Conservation (phyloP, 2,888 invertebrate genomes). For the Ametastegia equiseti region DNA sequence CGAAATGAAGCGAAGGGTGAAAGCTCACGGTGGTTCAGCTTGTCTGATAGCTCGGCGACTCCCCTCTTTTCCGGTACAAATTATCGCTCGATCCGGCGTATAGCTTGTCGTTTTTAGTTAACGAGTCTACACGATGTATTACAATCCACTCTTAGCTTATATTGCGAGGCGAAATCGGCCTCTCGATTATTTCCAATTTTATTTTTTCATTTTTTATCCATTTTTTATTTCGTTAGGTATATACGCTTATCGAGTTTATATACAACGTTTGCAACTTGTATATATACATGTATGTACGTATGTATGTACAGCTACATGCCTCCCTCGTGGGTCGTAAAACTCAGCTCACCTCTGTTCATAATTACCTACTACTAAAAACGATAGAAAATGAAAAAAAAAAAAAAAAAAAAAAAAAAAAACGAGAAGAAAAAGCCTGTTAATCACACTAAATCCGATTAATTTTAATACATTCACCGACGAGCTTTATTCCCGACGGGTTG, state of each 20-base stretch:
- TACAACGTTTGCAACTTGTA: no score
- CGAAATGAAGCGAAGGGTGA: neutral
- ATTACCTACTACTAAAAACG: no score
- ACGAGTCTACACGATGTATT: slow-evolving; percentile 4
- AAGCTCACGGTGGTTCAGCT: neutral
- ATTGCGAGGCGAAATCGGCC: no score
- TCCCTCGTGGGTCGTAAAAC: no score
- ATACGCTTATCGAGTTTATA: no score
- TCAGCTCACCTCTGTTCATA: no score
- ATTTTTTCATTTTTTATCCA: neutral
- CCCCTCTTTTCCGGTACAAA: slow-evolving; percentile 29
- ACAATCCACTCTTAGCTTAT: neutral
- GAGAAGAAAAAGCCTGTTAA: no score
- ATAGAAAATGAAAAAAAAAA: no score
- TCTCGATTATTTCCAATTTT: neutral
- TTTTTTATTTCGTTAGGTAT: no score
- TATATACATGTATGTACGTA: no score
- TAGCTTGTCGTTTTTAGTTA: slow-evolving; percentile 26
- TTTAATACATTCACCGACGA: neutral
- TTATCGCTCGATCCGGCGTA: slow-evolving; percentile 8
- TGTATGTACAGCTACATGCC: no score
- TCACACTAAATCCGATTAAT: neutral
- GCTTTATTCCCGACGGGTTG: neutral
- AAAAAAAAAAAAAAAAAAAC: no score
- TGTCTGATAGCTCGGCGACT: slow-evolving; percentile 2